These are phyloP conservation scores for Chydorus sphaericus DNA, from an alignment of 2,888 invertebrate species.

Conservation along the genomic window DNA sequence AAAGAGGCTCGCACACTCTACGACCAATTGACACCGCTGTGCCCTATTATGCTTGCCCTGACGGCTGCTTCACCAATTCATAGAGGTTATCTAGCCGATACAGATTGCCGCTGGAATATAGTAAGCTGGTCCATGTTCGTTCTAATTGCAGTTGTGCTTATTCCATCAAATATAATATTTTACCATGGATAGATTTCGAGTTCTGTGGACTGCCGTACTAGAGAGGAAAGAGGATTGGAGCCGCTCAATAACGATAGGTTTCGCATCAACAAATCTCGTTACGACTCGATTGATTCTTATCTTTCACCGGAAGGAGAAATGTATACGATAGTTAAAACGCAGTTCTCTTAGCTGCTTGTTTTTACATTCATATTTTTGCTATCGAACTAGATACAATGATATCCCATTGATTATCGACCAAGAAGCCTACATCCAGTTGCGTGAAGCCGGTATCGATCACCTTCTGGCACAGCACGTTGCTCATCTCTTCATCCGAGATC, in stretches of 20 bases:
- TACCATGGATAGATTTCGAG: too few species aligned
- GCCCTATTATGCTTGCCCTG: conserved; percentile 91
- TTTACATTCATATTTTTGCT: conserved; percentile 16
- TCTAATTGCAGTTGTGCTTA: too few species aligned
- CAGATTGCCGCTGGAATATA: conserved; percentile 96
- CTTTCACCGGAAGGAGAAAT: conserved; percentile 73
- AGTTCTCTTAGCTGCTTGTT: background rate
- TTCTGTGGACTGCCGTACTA: conserved; percentile 88
- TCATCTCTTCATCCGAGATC: conserved; percentile 94
- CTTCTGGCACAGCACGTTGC: conserved; percentile 88
- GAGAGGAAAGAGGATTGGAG: conserved; percentile 71
- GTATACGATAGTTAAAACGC: conserved; percentile 25
- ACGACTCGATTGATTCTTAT: conserved; percentile 95
- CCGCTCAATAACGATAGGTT: conserved; percentile 56
- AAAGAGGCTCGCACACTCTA: conserved; percentile 88
- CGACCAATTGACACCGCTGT: conserved; percentile 90
- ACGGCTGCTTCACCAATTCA: conserved; percentile 93
- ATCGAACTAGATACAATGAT: conserved; percentile 75
- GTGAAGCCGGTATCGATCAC: conserved; percentile 80
- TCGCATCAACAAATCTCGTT: conserved; percentile 78
- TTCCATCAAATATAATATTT: too few species aligned
- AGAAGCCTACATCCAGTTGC: conserved; percentile 62
- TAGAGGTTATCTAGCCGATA: conserved; percentile 84
- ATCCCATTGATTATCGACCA: conserved; percentile 75
- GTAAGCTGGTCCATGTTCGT: too few species aligned